Evolutionary conservation across 1,140 invertebrate genomes (phyloP).

Genomic region (Bombus vancouverensis): DNA sequence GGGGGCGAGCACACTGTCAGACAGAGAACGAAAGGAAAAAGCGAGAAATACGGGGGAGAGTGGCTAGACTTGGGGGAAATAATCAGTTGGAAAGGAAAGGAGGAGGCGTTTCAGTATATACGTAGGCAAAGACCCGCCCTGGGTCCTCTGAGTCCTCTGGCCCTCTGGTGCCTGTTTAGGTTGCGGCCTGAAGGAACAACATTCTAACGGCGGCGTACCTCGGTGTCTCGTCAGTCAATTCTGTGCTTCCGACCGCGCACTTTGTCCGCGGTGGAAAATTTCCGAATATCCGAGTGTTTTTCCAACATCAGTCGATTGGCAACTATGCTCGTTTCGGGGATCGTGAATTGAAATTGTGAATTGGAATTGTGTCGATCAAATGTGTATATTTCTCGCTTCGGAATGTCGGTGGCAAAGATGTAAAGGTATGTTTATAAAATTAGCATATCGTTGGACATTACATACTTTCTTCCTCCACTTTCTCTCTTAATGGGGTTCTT

Average conservation of each 20-base stretch:
- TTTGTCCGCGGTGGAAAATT: neutral
- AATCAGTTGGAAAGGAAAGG: constrained; percentile 44
- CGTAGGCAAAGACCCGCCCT: constrained; percentile 4
- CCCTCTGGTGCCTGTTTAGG: constrained; percentile 15
- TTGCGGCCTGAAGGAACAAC: constrained; percentile 21
- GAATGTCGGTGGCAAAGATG: rapidly evolving
- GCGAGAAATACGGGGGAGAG: neutral
- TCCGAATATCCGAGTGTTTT: neutral
- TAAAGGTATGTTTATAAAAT: too few species aligned
- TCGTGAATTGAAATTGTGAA: too few species aligned
- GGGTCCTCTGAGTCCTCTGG: constrained; percentile 11
- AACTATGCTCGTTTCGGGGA: too few species aligned
- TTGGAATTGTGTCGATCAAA: rapidly evolving
- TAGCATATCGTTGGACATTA: too few species aligned
- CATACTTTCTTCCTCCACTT: too few species aligned
- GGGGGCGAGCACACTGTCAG: constrained; percentile 11
- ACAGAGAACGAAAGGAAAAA: constrained; percentile 20
- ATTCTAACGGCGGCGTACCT: neutral
- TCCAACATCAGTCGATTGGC: neutral
- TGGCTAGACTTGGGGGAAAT: constrained; percentile 38
- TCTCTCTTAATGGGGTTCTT: too few species aligned
- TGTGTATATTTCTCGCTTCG: rapidly evolving
- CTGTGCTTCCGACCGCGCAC: neutral
- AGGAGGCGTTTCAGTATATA: constrained; percentile 40
- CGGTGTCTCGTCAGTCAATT: neutral